phyloP scores from a whole-genome alignment of 2,888 invertebrate species.

The Abrostola tripartita region DNA sequence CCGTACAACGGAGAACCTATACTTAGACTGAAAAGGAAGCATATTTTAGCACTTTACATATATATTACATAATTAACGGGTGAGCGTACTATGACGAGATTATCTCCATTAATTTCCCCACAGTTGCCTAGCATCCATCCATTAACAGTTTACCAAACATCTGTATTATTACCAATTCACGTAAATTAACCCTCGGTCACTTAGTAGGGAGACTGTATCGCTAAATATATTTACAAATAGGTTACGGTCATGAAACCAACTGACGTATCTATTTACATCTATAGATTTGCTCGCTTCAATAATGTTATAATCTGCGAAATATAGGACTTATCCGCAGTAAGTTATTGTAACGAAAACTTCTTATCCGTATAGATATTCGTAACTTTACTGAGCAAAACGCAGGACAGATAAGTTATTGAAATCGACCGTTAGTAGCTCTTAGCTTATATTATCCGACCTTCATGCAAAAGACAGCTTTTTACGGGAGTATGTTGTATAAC shows the following conservation, averaged over 20 bases:
- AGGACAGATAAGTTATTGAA: conserved; percentile 2
- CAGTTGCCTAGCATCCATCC: too few relatives aligned
- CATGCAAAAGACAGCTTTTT: conserved; percentile 18
- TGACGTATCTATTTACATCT: too few relatives aligned
- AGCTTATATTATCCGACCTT: conserved; percentile 10
- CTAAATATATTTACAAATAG: conserved; percentile 1
- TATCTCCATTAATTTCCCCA: too few relatives aligned
- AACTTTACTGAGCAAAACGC: background rate
- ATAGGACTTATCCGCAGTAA: background rate
- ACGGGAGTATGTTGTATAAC: conserved; percentile 10
- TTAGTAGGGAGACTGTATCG: background rate
- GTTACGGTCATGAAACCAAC: background rate
- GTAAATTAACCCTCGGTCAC: background rate
- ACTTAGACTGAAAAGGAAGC: too few relatives aligned
- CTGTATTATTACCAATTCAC: background rate
- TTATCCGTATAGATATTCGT: background rate
- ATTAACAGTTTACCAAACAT: background rate
- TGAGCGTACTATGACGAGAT: too few relatives aligned
- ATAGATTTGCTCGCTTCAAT: background rate
- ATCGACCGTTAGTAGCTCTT: conserved; percentile 2
- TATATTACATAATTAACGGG: too few relatives aligned
- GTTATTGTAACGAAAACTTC: background rate
- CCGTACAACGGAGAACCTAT: too few relatives aligned
- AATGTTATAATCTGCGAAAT: background rate
- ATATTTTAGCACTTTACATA: too few relatives aligned